Evolutionary conservation across 2,113 vertebrate genomes (phyloP), one percentile per base, ranked within the genome.

Genomic region (Setophaga kirtlandii): DNA sequence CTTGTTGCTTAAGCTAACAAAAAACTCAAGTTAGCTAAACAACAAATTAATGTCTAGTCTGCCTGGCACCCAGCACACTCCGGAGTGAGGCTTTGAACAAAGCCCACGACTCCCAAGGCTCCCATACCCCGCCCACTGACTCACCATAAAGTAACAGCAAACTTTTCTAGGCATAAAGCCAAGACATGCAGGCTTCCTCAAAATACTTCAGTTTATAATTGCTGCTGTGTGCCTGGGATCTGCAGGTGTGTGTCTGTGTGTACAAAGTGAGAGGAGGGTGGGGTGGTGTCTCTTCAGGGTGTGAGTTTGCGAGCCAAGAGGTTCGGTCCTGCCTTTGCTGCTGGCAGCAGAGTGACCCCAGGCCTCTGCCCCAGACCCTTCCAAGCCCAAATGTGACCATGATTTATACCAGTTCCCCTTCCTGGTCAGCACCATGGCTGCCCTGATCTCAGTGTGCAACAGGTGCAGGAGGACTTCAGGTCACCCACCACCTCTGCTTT

Each of bases 401-500:
- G 3, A 44, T 35, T 65, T 41, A n/a, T 1, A 5, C 37, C 59
- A 67, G 28, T 62, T 89, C 62, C 39, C 44, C 35, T 83, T 92
- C 55, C 77, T n/a, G 65, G 27, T 3, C 24, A 23, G 31, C 62
- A 70, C 64, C 65, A 96, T 96, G 97, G 94, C 93, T 2, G 95
- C 97, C 83, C 86, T 97, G 49, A 98, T 98, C 85, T 97, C 94
- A 2, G 97, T 97, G 69, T 97, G 74, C 76, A 28, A 64, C 96
- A 96, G 86, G 96, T 69, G 17, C 87, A 95, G 91, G 97, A 98
- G 81, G 97, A 98, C 90, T 97, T 98, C 93, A 97, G 96, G 81
- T 98, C 97, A 5, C 97, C 97, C 30, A 98, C 96, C 39, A 98
- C 96, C 39, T 98, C 98, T 47, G 95, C 97, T 39, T 98, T 98